A percentile compares a stretch with the other conserved stretches of the same genome.
Conservation (phyloP, 2,797 vertebrate genomes). For the Gila robusta region DNA sequence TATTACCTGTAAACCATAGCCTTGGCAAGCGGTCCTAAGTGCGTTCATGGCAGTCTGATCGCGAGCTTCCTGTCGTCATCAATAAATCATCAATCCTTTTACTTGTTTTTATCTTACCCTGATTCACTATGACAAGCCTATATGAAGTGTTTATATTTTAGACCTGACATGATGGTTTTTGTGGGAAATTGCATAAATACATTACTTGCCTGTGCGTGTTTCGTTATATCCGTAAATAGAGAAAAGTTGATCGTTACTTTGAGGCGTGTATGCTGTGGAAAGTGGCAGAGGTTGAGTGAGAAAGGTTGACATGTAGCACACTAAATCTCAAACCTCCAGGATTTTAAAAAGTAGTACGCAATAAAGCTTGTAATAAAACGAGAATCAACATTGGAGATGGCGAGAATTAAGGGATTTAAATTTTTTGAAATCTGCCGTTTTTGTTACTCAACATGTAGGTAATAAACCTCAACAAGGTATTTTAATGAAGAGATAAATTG, state of each 20-base stretch:
- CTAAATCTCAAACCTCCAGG: background rate
- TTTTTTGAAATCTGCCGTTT: background rate
- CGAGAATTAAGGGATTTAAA: background rate
- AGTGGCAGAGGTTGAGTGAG: background rate
- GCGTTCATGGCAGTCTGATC: too few relatives aligned
- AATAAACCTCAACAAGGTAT: background rate
- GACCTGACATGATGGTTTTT: background rate
- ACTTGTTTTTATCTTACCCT: background rate
- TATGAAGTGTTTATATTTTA: background rate
- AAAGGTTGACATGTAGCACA: background rate
- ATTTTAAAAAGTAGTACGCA: background rate
- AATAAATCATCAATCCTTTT: background rate
- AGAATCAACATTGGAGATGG: background rate
- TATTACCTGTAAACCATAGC: too few relatives aligned
- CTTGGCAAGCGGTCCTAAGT: too few relatives aligned
- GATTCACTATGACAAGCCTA: background rate
- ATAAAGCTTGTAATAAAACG: background rate
- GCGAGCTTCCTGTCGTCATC: too few relatives aligned
- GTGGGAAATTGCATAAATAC: too few relatives aligned
- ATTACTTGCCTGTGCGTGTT: background rate
- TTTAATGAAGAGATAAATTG: background rate
- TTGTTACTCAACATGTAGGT: background rate
- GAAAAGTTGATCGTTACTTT: background rate
- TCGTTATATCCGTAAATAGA: background rate
- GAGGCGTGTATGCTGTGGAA: background rate